Percentiles rank a stretch among this genome's conserved stretches.
Evolutionary conservation across 2,113 vertebrate genomes (phyloP).

Genomic region (Willisornis vidua): DNA sequence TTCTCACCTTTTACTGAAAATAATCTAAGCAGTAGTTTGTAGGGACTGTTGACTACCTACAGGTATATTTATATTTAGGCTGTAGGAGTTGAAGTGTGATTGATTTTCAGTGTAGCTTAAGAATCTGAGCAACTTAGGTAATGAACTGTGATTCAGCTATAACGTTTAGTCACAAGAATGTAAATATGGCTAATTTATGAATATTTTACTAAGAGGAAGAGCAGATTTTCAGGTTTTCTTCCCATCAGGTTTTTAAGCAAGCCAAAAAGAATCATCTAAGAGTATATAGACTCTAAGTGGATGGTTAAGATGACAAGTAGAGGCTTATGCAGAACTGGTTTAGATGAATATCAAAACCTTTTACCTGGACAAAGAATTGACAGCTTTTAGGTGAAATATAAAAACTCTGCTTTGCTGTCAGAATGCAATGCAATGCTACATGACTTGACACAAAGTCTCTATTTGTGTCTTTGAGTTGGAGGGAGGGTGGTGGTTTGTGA

Average conservation of each 20-base stretch:
- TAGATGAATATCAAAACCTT: not conserved
- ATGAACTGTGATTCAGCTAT: not conserved
- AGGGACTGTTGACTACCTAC: not conserved
- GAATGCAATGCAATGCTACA: not conserved
- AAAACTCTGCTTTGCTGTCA: not conserved
- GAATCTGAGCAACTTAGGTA: not conserved
- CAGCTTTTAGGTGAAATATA: not conserved
- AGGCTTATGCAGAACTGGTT: not conserved
- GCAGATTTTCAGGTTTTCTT: not conserved
- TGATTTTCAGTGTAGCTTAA: not conserved
- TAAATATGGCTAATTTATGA: not conserved
- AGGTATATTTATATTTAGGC: not conserved
- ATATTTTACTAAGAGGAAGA: not conserved
- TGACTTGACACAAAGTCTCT: not conserved
- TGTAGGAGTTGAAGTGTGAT: not conserved
- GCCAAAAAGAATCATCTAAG: not conserved
- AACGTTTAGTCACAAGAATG: not conserved
- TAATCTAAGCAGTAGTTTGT: not conserved
- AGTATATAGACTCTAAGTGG: too few relatives aligned
- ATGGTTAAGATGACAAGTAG: not conserved
- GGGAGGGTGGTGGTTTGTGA: not conserved
- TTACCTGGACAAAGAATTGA: not conserved
- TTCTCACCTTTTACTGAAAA: not conserved
- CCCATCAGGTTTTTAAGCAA: not conserved
- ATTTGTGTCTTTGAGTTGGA: not conserved